These are phyloP conservation scores for Pipistrellus pipistrellus DNA, from an alignment of 2,797 vertebrate species.

Conservation along the genomic window DNA sequence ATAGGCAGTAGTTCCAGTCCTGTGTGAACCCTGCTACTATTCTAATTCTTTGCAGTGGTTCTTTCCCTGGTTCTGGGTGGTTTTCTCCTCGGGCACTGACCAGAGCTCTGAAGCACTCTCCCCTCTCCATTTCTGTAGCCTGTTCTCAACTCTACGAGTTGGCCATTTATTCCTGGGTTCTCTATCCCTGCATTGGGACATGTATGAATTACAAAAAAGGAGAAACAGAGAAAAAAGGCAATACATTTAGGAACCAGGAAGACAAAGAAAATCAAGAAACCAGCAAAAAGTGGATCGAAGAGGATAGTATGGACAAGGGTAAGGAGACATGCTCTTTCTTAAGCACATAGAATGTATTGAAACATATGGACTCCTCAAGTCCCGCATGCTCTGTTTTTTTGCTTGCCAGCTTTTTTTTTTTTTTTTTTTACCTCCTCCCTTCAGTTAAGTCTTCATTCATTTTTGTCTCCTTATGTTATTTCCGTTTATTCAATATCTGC, in stretches of 20 bases:
- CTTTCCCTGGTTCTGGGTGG: too few relatives aligned
- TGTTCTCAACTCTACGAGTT: rapidly evolving
- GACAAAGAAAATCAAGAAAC: background rate
- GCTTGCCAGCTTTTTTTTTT: background rate
- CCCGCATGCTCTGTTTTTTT: background rate
- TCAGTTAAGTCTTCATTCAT: background rate
- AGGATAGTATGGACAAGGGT: background rate
- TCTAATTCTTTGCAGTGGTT: background rate
- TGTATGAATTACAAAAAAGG: background rate
- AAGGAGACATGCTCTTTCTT: background rate
- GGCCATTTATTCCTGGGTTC: background rate
- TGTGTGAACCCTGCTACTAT: background rate
- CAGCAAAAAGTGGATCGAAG: background rate
- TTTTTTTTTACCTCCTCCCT: background rate
- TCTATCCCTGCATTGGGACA: background rate
- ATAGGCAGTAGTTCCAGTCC: background rate
- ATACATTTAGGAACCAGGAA: background rate
- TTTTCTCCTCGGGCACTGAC: background rate
- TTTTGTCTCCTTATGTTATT: background rate
- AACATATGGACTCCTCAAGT: background rate
- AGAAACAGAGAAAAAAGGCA: background rate
- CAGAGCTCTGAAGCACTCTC: background rate
- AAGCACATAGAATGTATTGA: background rate
- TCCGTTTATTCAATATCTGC: background rate
- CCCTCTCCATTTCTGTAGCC: background rate